Base-by-base conservation (phyloP, 2,888 invertebrate genomes). In the Palloptera scutellata region DNA sequence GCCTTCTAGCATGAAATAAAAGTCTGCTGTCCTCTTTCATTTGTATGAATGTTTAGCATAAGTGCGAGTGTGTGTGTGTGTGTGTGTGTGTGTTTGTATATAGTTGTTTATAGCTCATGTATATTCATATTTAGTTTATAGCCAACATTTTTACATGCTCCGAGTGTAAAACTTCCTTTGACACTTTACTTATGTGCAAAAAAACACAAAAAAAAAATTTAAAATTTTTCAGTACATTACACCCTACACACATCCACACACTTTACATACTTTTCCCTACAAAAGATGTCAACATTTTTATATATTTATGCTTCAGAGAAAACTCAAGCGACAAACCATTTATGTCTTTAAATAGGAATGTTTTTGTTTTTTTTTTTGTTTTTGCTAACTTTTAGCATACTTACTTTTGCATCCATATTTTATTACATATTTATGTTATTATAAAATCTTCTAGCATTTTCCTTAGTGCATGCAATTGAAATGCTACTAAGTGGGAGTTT, bases 201-300 rank as follows among this genome's bases (percentile, higher is more conserved):
- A 48, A n/a, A n/a, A n/a, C n/a, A n/a, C n/a, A n/a, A n/a, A n/a
- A 64, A 55, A 57, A 45, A 64, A 17, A 55, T 15, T 41, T 19
- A 17, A 20, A 15, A 57, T 57, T 64, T 64, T 57, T 57, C 64
- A 41, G 48, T 57, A 64, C 64, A 57, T 51, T 64, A 64, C 57
- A 17, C 40, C 17, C 40, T 2, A 54, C 20, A 40, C 20, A 30
- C 30, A 30, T 6, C 2, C 30, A 30, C 30, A 30, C 30, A 30
- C 30, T 30, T 6, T n/a, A 52, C 12, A 12, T 43, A 55, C 15
- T 8, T 45, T 55, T 13, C 51, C 42, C 48, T 19, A 51, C 51
- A 64, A 64, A 64, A 64, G 64, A 57, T 64, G 64, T 57, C 57
- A 64, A 64, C 51, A 51, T 51, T 57, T 64, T 64, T 30, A 30